Conservation (phyloP, 2,888 invertebrate genomes). For the Cybosia mesomella region DNA sequence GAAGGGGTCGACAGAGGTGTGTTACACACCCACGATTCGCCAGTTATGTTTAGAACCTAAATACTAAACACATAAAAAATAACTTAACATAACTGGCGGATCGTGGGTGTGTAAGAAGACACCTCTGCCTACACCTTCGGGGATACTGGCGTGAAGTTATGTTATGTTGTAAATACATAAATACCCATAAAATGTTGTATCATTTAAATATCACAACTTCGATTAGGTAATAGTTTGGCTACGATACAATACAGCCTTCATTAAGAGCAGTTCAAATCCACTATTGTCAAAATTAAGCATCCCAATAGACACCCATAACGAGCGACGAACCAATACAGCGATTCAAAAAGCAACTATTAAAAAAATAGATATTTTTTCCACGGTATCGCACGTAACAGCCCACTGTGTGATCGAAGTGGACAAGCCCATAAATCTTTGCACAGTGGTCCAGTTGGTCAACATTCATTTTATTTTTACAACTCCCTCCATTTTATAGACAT, state of each 20-base stretch:
- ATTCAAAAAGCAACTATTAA: constrained; percentile 8
- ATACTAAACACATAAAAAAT: no score
- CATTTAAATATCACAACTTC: background rate
- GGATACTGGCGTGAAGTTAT: no score
- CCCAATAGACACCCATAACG: background rate
- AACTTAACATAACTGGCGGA: no score
- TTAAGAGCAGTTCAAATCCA: background rate
- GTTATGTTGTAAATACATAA: no score
- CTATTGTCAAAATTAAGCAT: background rate
- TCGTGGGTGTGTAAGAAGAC: no score
- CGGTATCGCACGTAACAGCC: constrained; percentile 19
- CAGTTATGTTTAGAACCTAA: no score
- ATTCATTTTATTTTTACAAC: constrained; percentile 24
- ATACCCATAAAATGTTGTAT: no score
- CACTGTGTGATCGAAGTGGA: constrained; percentile 24
- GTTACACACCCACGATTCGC: no score
- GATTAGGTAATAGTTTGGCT: no score
- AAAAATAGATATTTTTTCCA: constrained; percentile 6
- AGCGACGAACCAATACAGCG: background rate
- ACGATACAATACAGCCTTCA: no score
- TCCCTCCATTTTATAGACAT: constrained; percentile 20
- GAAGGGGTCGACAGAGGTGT: no score
- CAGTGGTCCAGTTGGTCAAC: constrained; percentile 14
- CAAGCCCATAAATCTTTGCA: constrained; percentile 26
- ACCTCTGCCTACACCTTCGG: no score